Percentiles rank a stretch among this genome's conserved stretches.
Conservation (phyloP, 2,797 vertebrate species). For the Propithecus perrieri region DNA sequence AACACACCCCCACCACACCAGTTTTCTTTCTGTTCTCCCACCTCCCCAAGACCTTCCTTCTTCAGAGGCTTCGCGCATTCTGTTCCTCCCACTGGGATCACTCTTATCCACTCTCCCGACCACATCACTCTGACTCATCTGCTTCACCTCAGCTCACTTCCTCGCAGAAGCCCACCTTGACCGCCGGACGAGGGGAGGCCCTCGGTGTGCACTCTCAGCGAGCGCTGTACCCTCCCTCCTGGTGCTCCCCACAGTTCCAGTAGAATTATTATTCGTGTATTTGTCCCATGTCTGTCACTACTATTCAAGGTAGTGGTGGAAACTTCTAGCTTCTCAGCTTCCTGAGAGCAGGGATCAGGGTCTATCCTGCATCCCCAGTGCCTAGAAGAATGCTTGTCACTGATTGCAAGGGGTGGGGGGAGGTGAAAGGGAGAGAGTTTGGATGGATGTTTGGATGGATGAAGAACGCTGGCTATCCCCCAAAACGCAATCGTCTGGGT, state of each 20-base stretch:
- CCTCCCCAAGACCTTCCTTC: not conserved
- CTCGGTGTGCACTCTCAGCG: rapidly evolving
- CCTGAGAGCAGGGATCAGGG: not conserved
- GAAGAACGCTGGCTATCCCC: not conserved
- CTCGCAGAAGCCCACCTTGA: not conserved
- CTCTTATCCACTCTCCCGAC: not conserved
- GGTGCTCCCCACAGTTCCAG: not conserved
- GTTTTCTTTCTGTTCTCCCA: not conserved
- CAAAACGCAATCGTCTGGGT: not conserved
- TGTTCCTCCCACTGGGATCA: rapidly evolving
- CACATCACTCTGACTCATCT: not conserved
- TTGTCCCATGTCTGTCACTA: not conserved
- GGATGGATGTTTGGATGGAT: not conserved
- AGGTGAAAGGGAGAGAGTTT: not conserved
- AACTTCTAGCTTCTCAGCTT: not conserved
- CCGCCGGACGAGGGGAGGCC: rapidly evolving
- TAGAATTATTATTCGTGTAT: rapidly evolving
- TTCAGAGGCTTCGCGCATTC: not conserved
- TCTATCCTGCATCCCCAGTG: rapidly evolving
- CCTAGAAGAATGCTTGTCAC: not conserved
- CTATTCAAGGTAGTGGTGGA: not conserved
- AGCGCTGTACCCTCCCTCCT: rapidly evolving
- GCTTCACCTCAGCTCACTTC: not conserved
- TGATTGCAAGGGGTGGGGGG: not conserved
- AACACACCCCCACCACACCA: rapidly evolving